A percentile compares a stretch with the other conserved stretches of the same genome.
Evolutionary conservation across 2,888 invertebrate genomes (phyloP).

Genomic region (Panorpa germanica): DNA sequence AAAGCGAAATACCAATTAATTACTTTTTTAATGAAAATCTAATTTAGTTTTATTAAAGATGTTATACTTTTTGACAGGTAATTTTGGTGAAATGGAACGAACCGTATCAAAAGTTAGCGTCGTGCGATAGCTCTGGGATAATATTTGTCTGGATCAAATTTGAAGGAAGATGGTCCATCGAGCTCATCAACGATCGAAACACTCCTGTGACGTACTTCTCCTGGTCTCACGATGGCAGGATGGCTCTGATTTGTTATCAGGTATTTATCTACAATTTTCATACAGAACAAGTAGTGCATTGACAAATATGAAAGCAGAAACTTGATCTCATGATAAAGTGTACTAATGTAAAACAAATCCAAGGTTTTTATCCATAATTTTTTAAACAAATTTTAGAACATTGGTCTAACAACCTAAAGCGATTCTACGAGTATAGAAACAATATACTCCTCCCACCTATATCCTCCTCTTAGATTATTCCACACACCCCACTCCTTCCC

Average conservation of each 20-base stretch:
- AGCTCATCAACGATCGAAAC: slow-evolving; percentile 94
- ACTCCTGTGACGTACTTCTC: slow-evolving; percentile 95
- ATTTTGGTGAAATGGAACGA: slow-evolving; percentile 97
- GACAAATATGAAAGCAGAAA: too few relatives aligned
- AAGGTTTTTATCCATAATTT: too few relatives aligned
- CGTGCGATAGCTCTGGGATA: slow-evolving; percentile 92
- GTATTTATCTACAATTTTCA: too few relatives aligned
- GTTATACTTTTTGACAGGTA: slow-evolving; percentile 44
- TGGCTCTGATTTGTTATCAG: slow-evolving; percentile 97
- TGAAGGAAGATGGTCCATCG: slow-evolving; percentile 97
- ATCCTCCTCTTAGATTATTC: too few relatives aligned
- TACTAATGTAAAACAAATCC: too few relatives aligned
- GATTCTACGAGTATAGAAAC: too few relatives aligned
- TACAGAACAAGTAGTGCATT: slow-evolving; percentile 2
- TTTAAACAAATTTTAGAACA: slow-evolving; percentile 1
- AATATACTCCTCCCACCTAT: too few relatives aligned
- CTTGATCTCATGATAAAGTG: too few relatives aligned
- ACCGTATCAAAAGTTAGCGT: slow-evolving; percentile 92
- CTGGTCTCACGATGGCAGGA: slow-evolving; percentile 96
- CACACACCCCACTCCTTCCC: too few relatives aligned
- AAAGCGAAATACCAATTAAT: too few relatives aligned
- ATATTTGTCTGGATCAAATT: slow-evolving; percentile 99
- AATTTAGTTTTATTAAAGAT: too few relatives aligned
- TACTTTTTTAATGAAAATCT: slow-evolving; percentile 1
- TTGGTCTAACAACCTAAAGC: neutral